Conservation (phyloP, 2,113 vertebrate species). For the Cariama cristata region DNA sequence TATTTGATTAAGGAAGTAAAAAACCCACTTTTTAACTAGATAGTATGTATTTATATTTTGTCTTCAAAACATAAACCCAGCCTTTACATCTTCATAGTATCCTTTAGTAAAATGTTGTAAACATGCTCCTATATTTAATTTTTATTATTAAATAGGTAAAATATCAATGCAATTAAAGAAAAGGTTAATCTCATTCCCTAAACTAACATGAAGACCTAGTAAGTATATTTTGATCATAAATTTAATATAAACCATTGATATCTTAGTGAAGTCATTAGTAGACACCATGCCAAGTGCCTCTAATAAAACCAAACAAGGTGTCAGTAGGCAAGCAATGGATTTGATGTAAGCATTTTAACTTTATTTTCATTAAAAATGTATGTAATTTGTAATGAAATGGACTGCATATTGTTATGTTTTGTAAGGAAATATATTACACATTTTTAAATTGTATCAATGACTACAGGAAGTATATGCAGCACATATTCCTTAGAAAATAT, state of each 20-base stretch:
- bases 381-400: not conserved
- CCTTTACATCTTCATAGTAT: not conserved
- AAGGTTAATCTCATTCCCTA: not conserved
- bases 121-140: not conserved
- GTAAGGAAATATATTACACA: not conserved
- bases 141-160: not conserved
- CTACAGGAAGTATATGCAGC: not conserved
- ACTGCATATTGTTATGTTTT: not conserved
- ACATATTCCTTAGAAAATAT: not conserved
- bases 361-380: not conserved
- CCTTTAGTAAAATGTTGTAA: not conserved
- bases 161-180: not conserved
- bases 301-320: not conserved
- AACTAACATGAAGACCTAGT: not conserved
- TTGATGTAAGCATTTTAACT: not conserved
- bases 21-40: not conserved
- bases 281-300: not conserved
- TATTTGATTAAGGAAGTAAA: slow-evolving; percentile 40
- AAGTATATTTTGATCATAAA: not conserved
- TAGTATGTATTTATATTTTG: not conserved
- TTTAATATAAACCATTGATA: not conserved
- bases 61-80: not conserved
- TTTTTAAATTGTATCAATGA: not conserved
- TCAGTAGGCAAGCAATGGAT: not conserved
- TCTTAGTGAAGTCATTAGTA: not conserved